Base-by-base conservation (phyloP, 2,888 invertebrate genomes). In the Heliconius charithonia region DNA sequence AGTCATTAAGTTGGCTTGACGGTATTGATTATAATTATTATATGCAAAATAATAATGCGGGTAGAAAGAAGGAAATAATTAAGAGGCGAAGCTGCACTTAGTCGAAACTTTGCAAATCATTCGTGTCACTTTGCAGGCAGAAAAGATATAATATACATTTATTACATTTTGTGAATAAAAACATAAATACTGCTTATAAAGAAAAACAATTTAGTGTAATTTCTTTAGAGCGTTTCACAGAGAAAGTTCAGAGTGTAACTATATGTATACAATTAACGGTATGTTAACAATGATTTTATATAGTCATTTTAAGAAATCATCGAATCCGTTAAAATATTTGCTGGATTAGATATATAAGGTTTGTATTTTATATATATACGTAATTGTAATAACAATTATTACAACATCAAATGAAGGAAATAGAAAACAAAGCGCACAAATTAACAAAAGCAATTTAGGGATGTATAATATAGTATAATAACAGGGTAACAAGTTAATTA, bases 401-500 rank as follows among this genome's bases (percentile, higher is more conserved):
- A 10, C 22, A 59, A 59, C 59, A 59, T 59, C n/a, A n/a, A 51
- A 51, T 19, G 19, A 51, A 59, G 51, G 29, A 56, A 29, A 51
- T 51, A 45, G 19, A 27, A 51, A 29, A 56, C 51, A 22, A 22
- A 19, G 4, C 71, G 22, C 19, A 13, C 4, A 29, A 59, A 37
- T 59, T 32, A 29, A 37, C 59, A 32, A 6, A 22, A 29, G 56
- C 29, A 56, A 56, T 67, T 69, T 19, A 25, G 12, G n/a, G 59
- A 4, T 16, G n/a, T 71, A 71, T 13, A 13, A 29, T 56, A 32
- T 71, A 32, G n/a, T 56, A 22, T 29, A 29, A 9, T 59, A 72
- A 72, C 13, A 72, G 59, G 13, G 72, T 37, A 72, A 32, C 59
- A 16, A 16, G 72, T 72, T 59, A 72, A 72, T 72, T 72, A 72